A percentile compares a stretch with the other conserved stretches of the same genome.
These are phyloP conservation scores for Acanthurus lineatus DNA, from an alignment of 2,797 vertebrate species.

Conservation along the genomic window DNA sequence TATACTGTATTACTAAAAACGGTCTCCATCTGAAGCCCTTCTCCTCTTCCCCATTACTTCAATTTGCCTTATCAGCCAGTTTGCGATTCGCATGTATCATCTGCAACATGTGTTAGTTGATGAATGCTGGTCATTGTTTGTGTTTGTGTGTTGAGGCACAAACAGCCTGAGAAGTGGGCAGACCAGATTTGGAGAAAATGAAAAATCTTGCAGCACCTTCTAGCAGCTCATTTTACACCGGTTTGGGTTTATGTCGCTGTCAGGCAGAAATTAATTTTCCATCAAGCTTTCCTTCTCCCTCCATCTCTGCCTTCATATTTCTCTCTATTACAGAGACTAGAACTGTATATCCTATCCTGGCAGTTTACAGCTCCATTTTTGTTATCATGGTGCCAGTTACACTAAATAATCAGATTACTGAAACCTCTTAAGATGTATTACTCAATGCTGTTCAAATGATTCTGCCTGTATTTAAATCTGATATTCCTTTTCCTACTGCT, in stretches of 20 bases:
- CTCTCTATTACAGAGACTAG: conserved; percentile 8
- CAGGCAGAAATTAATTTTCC: conserved; percentile 43
- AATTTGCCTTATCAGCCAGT: conserved; percentile 41
- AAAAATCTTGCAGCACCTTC: conserved; percentile 33
- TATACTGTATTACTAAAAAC: conserved; percentile 12
- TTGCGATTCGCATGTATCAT: conserved; percentile 48
- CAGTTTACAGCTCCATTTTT: conserved; percentile 31
- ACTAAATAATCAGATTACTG: conserved; percentile 42
- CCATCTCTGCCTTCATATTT: conserved; percentile 8
- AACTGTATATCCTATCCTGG: conserved; percentile 12
- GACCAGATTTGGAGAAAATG: conserved; percentile 41
- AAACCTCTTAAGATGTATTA: conserved; percentile 3
- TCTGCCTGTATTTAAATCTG: conserved; percentile 2
- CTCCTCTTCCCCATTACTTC: conserved; percentile 14
- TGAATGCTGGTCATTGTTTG: conserved; percentile 14
- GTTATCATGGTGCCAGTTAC: conserved; percentile 29
- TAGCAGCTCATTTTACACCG: conserved; percentile 24
- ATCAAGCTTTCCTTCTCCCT: neutral
- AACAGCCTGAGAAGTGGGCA: conserved; percentile 22
- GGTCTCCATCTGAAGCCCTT: conserved; percentile 41
- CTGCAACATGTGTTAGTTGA: conserved; percentile 25
- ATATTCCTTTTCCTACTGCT: conserved; percentile 20
- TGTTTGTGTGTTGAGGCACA: conserved; percentile 4
- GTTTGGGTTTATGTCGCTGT: conserved; percentile 19
- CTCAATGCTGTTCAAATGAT: neutral